These are phyloP conservation scores for Neomonachus schauinslandi DNA, from an alignment of 2,113 vertebrate species.

Conservation along the genomic window DNA sequence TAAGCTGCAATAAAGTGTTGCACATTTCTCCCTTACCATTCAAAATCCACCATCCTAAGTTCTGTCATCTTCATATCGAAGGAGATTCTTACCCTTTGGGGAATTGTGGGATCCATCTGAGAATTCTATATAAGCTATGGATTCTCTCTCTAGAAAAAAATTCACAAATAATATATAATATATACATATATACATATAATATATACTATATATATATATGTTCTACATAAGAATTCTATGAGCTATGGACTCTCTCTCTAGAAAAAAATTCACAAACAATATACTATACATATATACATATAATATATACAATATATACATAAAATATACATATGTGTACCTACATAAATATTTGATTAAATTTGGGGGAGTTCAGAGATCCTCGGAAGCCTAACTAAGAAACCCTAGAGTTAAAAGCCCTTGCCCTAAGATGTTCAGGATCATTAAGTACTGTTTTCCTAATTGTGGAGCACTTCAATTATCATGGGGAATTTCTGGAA, in stretches of 20 bases:
- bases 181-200: too few species aligned
- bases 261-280: too few species aligned
- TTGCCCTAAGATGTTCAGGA: not conserved
- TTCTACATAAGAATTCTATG: too few species aligned
- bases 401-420: not conserved
- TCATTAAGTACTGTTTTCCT: constrained; percentile 16
- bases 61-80: not conserved
- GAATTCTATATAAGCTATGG: not conserved
- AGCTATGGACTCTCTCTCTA: too few species aligned
- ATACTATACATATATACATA: too few species aligned
- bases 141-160: too few species aligned
- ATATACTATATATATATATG: too few species aligned
- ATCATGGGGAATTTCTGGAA: not conserved
- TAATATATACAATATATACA: too few species aligned
- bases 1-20: not conserved
- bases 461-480: not conserved
- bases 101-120: not conserved
- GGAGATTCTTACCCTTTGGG: not conserved
- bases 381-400: constrained; percentile 8
- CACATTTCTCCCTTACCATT: not conserved
- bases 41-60: not conserved
- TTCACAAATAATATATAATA: too few species aligned
- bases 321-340: not conserved
- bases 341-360: not conserved
- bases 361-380: not conserved